These are phyloP conservation scores for Rhinoderma darwinii DNA, from an alignment of 2,113 vertebrate genomes.

Conservation along the genomic window DNA sequence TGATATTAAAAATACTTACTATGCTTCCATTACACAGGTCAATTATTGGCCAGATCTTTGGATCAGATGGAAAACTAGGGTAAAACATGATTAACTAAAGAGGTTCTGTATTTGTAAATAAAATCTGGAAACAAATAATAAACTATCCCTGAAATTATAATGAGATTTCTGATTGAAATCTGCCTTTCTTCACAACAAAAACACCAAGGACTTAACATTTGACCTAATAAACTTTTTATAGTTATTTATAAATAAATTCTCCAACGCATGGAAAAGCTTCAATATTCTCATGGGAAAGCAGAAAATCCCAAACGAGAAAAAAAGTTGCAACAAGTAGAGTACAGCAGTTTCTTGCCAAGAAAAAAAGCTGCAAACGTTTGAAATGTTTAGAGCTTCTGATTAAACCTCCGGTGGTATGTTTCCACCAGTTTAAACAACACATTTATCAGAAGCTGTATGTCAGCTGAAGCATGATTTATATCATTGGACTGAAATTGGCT, in stretches of 20 bases:
- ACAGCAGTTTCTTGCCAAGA: conserved; percentile 67
- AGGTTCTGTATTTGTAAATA: too few relatives aligned
- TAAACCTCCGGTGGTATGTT: conserved; percentile 71
- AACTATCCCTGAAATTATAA: not conserved
- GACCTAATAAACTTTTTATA: conserved; percentile 31
- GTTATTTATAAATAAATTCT: conserved; percentile 59
- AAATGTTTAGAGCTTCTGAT: conserved; percentile 72
- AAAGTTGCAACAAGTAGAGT: conserved; percentile 63
- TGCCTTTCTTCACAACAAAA: conserved; percentile 30
- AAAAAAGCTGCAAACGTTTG: conserved; percentile 69
- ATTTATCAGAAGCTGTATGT: conserved; percentile 72
- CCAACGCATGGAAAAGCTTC: conserved; percentile 53
- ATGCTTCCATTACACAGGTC: not conserved
- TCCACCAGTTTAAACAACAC: conserved; percentile 70
- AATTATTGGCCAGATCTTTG: not conserved
- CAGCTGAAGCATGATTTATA: conserved; percentile 72
- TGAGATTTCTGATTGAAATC: not conserved
- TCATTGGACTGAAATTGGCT: conserved; percentile 70
- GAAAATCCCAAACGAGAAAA: conserved; percentile 64
- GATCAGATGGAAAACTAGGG: not conserved
- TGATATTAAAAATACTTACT: not conserved
- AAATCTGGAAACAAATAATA: conserved; percentile 8
- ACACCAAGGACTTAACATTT: conserved; percentile 50
- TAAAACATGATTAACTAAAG: not conserved
- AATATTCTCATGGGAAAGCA: conserved; percentile 67